Conservation (phyloP, 2,888 invertebrate genomes). For the Exephanes ischioxanthus region DNA sequence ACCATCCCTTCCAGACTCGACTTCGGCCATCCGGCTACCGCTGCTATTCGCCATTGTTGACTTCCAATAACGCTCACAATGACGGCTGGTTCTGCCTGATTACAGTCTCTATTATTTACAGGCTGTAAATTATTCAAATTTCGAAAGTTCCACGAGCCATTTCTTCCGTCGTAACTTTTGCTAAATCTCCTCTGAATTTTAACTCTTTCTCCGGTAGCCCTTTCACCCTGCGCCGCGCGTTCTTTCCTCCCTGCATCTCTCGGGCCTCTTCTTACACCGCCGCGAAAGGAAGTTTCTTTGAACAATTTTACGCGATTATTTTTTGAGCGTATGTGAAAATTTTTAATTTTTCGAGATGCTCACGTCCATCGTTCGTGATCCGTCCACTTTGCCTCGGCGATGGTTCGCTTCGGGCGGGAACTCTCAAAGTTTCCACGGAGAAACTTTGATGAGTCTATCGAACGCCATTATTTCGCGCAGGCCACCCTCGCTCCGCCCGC, state of each 20-base stretch:
- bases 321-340: constrained; percentile 16
- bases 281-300: constrained; percentile 7
- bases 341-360: constrained; percentile 31
- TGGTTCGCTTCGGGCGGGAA: constrained; percentile 67
- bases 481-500: constrained; percentile 64
- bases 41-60: constrained; percentile 72
- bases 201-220: constrained; percentile 43
- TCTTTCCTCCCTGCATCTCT: constrained; percentile 27
- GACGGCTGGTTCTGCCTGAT: constrained; percentile 78
- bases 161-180: constrained; percentile 39
- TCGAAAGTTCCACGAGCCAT: constrained; percentile 54
- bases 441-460: constrained; percentile 85
- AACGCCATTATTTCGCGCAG: constrained; percentile 81
- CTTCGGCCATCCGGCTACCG: constrained; percentile 71
- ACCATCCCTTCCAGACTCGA: constrained; percentile 63
- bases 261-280: background rate
- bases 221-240: background rate
- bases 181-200: constrained; percentile 20
- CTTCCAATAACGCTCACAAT: constrained; percentile 75
- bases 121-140: constrained; percentile 81
- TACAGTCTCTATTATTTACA: constrained; percentile 78
- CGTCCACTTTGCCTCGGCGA: constrained; percentile 61
- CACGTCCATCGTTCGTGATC: constrained; percentile 38
- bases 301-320: background rate
- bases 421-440: constrained; percentile 76